Base-by-base conservation (phyloP, 2,797 vertebrate species). In the Halcyon badia region DNA sequence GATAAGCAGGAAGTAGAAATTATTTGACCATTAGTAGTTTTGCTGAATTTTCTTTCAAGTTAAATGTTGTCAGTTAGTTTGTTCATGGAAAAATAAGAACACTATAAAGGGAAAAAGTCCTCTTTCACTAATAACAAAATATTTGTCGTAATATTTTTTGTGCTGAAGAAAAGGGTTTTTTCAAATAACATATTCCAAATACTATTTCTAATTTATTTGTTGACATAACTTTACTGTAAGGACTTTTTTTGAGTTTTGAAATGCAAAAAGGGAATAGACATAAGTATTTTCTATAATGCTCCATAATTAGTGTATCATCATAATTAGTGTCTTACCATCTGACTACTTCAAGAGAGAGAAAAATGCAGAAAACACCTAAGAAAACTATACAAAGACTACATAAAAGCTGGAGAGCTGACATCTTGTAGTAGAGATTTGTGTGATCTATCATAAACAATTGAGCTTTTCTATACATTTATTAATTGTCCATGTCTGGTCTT, bases 391-490 rank as follows among this genome's bases (percentile, higher is more conserved):
- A 61, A 87, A 48, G 20, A 11, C 33, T 82, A 42, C 13, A 78
- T 52, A 28, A 30, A 52, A 69, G 22, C 72, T 77, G 8, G 42
- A 44, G 26, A 83, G n/a, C 18, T 8, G 42, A 77, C n/a, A 51
- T 79, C 26, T 71, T 18, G 7, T 21, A 52, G 42, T 33, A 66
- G 61, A 81, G 72, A 93, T 78, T 93, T 89, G 90, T 87, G 51
- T 72, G 18, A 18, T 80, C 87, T 94, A 19, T 89, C 71, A 65
- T 61, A 75, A 87, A 94, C 76, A 69, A 75, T 9, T 48, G 89
- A 80, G 24, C 11, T 90, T 96, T 96, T 93, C 42, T 72, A 65
- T 21, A 15, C 8, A 42, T 71, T 80, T 95, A 83, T 92, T 97
- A 81, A 87, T 95, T 30, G 51, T 52, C 20, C 54, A 39, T 5